Evolutionary conservation across 2,888 invertebrate species (phyloP), one percentile per base, ranked within the genome.

Genomic region (Stenchaetothrips biformis): DNA sequence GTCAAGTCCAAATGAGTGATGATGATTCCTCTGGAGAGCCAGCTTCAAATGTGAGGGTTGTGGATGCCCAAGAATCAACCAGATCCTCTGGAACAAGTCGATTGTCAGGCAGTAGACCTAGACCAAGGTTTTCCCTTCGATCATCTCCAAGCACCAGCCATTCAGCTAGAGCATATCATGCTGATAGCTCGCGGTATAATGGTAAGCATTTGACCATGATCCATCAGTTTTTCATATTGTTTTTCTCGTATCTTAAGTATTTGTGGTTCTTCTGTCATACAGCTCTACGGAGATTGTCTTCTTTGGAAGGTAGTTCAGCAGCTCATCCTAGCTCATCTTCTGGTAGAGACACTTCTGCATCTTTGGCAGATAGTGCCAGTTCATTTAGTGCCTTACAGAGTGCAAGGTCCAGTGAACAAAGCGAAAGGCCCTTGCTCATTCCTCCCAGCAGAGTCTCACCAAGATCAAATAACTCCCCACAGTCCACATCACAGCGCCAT

Each of bases 1-100:
- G 67, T 18, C 67, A 67, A 67, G 67, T 67, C 21, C 67, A 67
- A 67, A 21, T 67, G 67, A 67, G 67, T 67, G 67, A 67, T 67
- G 67, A 67, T 67, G 67, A 67, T n/a, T 67, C 67, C 0, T 67
- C 67, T n/a, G 67, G 67, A 67, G 67, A 67, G 67, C 67, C 67
- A 67, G 67, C 67, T 21, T 18, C 67, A 67, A 67, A 67, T 67
- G 67, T 67, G n/a, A 67, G 67, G 8, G 67, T 67, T 3, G 67
- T 67, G 18, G 67, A 67, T n/a, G 67, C 67, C 21, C 67, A 67
- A 67, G n/a, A 67, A 21, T 4, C 67, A 67, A 67, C 6, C 21
- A 67, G 67, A 21, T n/a, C 67, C 18, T 18, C 67, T n/a, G 21
- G 67, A 9, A n/a, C 67, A 18, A 67, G 67, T 21, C 21, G 67